Percentiles rank a stretch among this genome's conserved stretches.
These are phyloP conservation scores for Synchiropus splendidus DNA, from an alignment of 2,113 vertebrate species.

Conservation along the genomic window DNA sequence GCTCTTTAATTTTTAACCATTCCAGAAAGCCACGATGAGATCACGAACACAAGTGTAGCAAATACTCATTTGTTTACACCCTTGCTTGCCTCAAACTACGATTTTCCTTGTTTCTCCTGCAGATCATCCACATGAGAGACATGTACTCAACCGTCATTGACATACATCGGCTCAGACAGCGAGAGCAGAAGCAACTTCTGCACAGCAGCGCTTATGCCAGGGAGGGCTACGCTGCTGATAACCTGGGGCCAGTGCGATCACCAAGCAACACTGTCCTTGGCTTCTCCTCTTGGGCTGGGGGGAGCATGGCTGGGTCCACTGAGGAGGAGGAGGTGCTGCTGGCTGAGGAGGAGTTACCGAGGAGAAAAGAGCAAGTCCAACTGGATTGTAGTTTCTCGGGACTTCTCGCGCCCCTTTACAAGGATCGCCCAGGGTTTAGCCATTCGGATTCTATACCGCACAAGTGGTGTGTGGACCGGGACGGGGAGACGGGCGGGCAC, in stretches of 20 bases:
- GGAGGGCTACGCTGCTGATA: constrained; percentile 58
- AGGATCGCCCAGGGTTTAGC: constrained; percentile 50
- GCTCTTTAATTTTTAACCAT: background rate
- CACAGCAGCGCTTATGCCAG: constrained; percentile 57
- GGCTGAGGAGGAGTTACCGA: constrained; percentile 53
- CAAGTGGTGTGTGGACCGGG: constrained; percentile 58
- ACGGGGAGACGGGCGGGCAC: constrained; percentile 70
- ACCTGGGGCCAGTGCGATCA: constrained; percentile 64
- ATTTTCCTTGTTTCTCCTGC: background rate
- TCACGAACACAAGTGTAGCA: constrained; percentile 61
- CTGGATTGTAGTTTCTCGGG: constrained; percentile 49
- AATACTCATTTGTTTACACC: no score
- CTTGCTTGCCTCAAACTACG: background rate
- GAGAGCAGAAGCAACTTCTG: constrained; percentile 74
- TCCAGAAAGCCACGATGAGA: constrained; percentile 76
- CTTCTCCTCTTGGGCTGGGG: constrained; percentile 60
- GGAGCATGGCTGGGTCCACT: constrained; percentile 40
- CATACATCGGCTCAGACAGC: constrained; percentile 83
- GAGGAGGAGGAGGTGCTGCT: constrained; percentile 75
- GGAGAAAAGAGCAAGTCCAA: constrained; percentile 16
- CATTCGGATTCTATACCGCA: constrained; percentile 33
- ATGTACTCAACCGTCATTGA: constrained; percentile 99
- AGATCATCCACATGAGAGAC: constrained; percentile 96
- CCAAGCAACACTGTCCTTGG: constrained; percentile 74
- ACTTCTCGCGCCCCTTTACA: constrained; percentile 77